Base-by-base conservation (phyloP, 2,113 vertebrate species). In the Hemichromis elongatus region DNA sequence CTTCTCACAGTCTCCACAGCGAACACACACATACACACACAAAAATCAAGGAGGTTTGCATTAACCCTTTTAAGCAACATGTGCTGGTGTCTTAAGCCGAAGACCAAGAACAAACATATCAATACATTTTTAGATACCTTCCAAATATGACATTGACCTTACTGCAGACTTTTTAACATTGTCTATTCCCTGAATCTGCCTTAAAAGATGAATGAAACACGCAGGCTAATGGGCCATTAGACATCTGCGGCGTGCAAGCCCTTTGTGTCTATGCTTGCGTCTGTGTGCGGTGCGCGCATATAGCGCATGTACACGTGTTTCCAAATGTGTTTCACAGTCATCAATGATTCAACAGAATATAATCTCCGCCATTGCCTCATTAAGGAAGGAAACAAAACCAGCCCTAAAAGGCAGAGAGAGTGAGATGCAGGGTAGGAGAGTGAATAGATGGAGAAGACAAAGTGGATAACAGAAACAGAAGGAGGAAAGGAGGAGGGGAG, bases 381-480 rank as follows among this genome's bases (percentile, higher is more conserved):
- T 88, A 91, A 47, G 80, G 61, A 80, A 81, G 63, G 57, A 86
- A 86, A 89, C 78, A 87, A 86, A 92, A 81, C 75, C 84, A 24
- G 47, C 7, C 14, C 79, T 79, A 89, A 93, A 78, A 91, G 86
- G 79, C 42, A 70, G 61, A 77, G 77, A 77, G 89, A 84, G 83
- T 9, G 63, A 85, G 85, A 87, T 33, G 85, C 21, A 45, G 87
- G 50, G 59, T 28, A n/a, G 77, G 56, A 82, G 81, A 89, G 68
- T 85, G 84, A 86, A 90, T 85, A 81, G 68, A 92, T 68, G 82
- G 78, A 77, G 37, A 83, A 88, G 77, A 87, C 80, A 89, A 88
- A 92, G 88, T 86, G 86, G 82, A 91, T 83, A 59, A 81, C 90
- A 88, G 61, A 81, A 86, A 83, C 75, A 89, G 57, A 84, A 80